Evolutionary conservation across 2,797 vertebrate species (phyloP), one percentile per base, ranked within the genome.

Genomic region (Chloroceryle inda): DNA sequence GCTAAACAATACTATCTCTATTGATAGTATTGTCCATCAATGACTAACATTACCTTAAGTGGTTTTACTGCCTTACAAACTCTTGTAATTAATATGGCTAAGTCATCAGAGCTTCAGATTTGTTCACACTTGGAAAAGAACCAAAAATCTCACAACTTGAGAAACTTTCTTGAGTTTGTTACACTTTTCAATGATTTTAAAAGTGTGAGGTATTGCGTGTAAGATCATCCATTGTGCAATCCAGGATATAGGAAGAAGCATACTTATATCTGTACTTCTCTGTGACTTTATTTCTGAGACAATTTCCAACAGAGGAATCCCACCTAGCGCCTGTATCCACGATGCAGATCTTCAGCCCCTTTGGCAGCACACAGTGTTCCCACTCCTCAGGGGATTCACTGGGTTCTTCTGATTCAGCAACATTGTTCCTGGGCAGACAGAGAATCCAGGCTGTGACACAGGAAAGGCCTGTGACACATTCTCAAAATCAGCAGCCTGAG

Each of bases 1-100:
- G 84, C 67, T 88, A 93, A 96, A 88, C 56, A 92, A 56, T 14
- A 35, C 96, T 91, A 75, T 81, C 38, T 23, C 23, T 84, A 58
- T 52, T 56, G 63, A 79, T 88, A 56, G 49, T 24, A 53, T 44
- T 94, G 76, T 73, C 69, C 88, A 91, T 94, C 87, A 81, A 68
- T 92, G 88, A 89, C 72, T 83, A 79, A 4, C 58, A 75, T 94
- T 72, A 89, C 13, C 31, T 82, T 67, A 64, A 75, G 11, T 56
- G 61, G 79, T 92, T 81, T 35, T 66, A 31, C 33, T 86, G 55
- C 20, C 33, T 66, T 84, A 45, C 13, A 55, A 45, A 45, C 8
- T 69, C 6, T 4, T 86, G 40, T 66, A 94, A 88, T 76, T 93
- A 79, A 81, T 47, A 64, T 37, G 47, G 26, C 9, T 53, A 81